A percentile compares a stretch with the other conserved stretches of the same genome.
These are phyloP conservation scores for Spermophilus dauricus DNA, from an alignment of 2,113 vertebrate genomes.

Conservation along the genomic window DNA sequence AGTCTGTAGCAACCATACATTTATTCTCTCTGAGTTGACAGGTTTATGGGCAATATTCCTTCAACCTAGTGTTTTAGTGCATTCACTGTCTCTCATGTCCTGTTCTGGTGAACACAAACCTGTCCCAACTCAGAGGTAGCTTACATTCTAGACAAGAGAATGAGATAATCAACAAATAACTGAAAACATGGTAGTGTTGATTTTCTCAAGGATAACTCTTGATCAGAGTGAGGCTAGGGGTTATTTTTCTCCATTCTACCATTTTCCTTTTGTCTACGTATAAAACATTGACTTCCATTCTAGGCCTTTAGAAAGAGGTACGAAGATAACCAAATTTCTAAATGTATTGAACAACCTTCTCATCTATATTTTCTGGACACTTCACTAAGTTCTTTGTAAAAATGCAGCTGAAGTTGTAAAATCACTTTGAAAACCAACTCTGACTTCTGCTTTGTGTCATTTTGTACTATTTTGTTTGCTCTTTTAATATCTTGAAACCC, in stretches of 20 bases:
- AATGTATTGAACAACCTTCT: neutral
- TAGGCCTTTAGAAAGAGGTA: neutral
- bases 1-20: neutral
- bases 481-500: neutral
- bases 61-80: neutral
- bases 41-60: neutral
- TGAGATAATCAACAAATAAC: neutral
- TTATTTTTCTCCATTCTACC: neutral
- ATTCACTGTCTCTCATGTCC: neutral
- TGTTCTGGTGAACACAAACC: neutral
- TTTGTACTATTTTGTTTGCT: neutral
- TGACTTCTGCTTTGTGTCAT: neutral
- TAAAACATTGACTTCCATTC: neutral
- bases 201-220: neutral
- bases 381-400: neutral
- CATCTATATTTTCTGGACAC: neutral
- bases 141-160: neutral
- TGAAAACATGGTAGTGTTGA: neutral
- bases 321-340: neutral
- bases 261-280: neutral
- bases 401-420: neutral
- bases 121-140: neutral
- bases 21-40: neutral
- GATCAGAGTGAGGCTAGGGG: neutral
- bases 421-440: neutral